phyloP scores from a whole-genome alignment of 2,113 vertebrate genomes.

The Pygoscelis antarcticus region DNA sequence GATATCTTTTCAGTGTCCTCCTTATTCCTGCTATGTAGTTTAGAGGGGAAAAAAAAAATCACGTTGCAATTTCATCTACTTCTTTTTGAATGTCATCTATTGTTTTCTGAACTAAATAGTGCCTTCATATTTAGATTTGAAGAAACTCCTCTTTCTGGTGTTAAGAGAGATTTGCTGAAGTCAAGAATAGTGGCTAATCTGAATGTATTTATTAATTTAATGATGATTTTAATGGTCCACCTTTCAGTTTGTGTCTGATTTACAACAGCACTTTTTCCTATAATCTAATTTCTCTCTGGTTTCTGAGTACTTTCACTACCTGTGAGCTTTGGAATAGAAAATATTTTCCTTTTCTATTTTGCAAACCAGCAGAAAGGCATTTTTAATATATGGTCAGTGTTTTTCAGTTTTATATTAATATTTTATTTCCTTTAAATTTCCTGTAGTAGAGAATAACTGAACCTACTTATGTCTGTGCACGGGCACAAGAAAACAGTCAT shows the following conservation, averaged over 20 bases:
- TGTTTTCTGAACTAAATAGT: background rate
- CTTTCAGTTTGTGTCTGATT: background rate
- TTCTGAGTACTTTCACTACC: background rate
- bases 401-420: background rate
- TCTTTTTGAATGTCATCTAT: background rate
- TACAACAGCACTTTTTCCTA: background rate
- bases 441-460: background rate
- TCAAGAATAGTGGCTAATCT: background rate
- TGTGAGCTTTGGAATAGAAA: background rate
- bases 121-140: background rate
- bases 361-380: background rate
- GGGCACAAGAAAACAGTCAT: background rate
- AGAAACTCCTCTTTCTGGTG: background rate
- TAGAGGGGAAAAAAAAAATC: background rate
- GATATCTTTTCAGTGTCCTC: background rate
- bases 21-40: background rate
- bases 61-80: background rate
- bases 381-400: background rate
- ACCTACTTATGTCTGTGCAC: background rate
- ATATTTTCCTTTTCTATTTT: background rate
- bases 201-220: background rate
- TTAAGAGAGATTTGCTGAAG: background rate
- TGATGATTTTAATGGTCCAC: background rate
- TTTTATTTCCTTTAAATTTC: background rate
- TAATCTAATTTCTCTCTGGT: background rate